phyloP scores from a whole-genome alignment of 2,888 invertebrate genomes.

The Autographa pulchrina region DNA sequence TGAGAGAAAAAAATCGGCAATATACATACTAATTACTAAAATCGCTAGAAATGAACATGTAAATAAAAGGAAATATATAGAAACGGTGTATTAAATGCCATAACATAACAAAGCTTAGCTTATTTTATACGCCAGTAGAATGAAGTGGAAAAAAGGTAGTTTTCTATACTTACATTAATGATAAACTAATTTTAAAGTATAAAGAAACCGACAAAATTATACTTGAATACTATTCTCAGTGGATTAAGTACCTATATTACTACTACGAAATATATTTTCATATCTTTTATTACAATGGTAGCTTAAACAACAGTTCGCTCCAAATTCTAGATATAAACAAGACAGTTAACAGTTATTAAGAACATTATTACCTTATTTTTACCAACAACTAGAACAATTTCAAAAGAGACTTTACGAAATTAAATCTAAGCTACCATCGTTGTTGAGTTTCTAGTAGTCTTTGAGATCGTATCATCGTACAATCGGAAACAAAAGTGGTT shows the following conservation, averaged over 20 bases:
- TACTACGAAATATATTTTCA: conserved; percentile 6
- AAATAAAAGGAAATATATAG: no score
- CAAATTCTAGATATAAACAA: conserved; percentile 29
- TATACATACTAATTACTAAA: no score
- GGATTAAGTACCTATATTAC: not conserved
- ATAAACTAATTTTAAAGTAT: no score
- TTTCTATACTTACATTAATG: no score
- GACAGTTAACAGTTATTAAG: conserved; percentile 19
- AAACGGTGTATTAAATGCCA: no score
- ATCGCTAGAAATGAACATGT: no score
- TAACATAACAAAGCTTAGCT: no score
- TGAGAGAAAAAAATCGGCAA: no score
- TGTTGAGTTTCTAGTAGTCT: not conserved
- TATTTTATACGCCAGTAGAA: no score
- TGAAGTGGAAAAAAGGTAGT: no score
- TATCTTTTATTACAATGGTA: conserved; percentile 17
- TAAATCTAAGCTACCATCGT: conserved; percentile 8
- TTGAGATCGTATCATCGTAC: not conserved
- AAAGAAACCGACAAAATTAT: no score
- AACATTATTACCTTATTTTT: conserved; percentile 46
- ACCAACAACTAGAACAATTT: conserved; percentile 27
- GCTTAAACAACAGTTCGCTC: conserved; percentile 30
- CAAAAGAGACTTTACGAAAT: conserved; percentile 9
- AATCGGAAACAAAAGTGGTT: conserved; percentile 15
- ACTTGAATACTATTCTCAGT: no score